Evolutionary conservation across 1,140 invertebrate genomes (phyloP).

Genomic region (Bacillus rossius): DNA sequence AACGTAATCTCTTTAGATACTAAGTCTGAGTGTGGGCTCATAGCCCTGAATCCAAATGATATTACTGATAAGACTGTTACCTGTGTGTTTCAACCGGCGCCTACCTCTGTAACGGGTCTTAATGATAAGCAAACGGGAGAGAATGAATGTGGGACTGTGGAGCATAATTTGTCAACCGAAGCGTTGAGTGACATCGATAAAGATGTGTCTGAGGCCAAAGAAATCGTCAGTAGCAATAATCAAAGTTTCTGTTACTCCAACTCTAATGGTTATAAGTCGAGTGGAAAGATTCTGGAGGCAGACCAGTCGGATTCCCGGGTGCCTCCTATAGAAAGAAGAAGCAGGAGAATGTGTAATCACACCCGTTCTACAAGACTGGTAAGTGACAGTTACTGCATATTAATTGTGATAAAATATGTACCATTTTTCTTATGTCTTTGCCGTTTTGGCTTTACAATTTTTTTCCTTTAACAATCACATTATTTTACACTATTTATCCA

Average conservation of each 20-base stretch:
- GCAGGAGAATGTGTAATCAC: neutral
- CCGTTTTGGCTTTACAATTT: neutral
- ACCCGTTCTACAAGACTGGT: neutral
- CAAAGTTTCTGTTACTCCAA: neutral
- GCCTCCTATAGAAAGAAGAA: neutral
- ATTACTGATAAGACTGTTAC: too few relatives aligned
- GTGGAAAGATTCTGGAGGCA: neutral
- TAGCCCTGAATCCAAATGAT: too few relatives aligned
- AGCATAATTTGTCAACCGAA: neutral
- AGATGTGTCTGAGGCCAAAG: conserved; percentile 5
- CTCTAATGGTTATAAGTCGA: neutral
- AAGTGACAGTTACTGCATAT: neutral
- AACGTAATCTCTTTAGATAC: too few relatives aligned
- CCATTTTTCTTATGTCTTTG: neutral
- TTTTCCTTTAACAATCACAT: neutral
- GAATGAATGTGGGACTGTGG: too few relatives aligned
- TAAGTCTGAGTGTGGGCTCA: too few relatives aligned
- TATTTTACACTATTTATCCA: neutral
- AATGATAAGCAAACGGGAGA: too few relatives aligned
- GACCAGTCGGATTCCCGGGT: neutral
- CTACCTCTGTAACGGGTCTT: too few relatives aligned
- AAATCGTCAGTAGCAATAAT: neutral
- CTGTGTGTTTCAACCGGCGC: too few relatives aligned
- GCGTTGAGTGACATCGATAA: neutral
- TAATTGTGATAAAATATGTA: too few relatives aligned